Percentiles rank a stretch among this genome's conserved stretches.
These are phyloP conservation scores for Hetaerina titia DNA, from an alignment of 2,888 invertebrate species.

Conservation along the genomic window DNA sequence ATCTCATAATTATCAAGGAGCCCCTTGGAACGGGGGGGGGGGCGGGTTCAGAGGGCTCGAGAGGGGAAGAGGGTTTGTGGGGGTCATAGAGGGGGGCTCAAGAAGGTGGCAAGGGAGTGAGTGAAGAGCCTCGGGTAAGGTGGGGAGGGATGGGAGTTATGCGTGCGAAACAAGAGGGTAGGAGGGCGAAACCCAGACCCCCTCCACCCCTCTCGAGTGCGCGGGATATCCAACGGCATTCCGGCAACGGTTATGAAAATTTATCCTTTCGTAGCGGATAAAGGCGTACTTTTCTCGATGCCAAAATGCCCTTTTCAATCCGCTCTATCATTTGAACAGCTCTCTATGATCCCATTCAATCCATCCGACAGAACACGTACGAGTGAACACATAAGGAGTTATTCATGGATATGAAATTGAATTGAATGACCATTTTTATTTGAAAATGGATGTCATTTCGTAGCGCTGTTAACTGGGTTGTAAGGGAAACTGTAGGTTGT, in stretches of 20 bases:
- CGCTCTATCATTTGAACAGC: neutral
- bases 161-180: neutral
- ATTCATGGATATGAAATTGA: neutral
- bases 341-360: neutral
- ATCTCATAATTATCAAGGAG: constrained; percentile 59
- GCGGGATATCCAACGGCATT: neutral
- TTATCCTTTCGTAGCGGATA: neutral
- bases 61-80: neutral
- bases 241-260: neutral
- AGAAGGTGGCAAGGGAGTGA: neutral
- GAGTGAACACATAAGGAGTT: neutral
- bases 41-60: neutral
- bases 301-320: neutral
- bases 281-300: neutral
- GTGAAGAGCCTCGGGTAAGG: neutral
- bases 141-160: neutral
- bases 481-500: too few relatives aligned
- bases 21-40: neutral
- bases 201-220: neutral
- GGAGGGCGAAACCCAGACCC: neutral
- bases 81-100: neutral
- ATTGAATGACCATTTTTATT: neutral
- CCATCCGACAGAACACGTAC: neutral
- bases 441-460: too few relatives aligned
- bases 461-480: too few relatives aligned